Conservation (phyloP, 2,113 vertebrate species). For the Chlorodrepanis virens region DNA sequence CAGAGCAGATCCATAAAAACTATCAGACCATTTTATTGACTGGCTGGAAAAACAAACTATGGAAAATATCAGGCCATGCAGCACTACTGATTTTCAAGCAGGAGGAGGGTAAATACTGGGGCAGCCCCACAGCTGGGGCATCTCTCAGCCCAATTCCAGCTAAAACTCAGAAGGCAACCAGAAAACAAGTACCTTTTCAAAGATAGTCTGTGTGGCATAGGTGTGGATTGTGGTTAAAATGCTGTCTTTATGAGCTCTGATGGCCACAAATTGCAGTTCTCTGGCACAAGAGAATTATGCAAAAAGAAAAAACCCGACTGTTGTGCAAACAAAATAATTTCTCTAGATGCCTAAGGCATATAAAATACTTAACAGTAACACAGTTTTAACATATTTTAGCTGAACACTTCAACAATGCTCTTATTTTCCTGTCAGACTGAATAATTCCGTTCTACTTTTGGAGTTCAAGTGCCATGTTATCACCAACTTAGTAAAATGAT, state of each 20-base stretch:
- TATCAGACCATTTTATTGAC: not conserved
- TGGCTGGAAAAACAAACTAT: not conserved
- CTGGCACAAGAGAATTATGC: not conserved
- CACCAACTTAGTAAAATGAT: not conserved
- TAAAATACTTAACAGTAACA: not conserved
- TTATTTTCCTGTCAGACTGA: not conserved
- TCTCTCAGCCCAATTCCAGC: not conserved
- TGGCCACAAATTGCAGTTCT: not conserved
- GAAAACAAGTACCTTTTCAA: not conserved
- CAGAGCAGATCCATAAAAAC: not conserved
- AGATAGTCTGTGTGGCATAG: not conserved
- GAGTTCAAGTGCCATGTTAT: not conserved
- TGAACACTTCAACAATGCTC: not conserved
- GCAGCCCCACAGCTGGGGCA: not conserved
- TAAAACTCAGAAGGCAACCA: not conserved
- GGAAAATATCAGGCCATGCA: not conserved
- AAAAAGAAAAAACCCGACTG: fast-evolving
- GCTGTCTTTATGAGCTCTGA: not conserved
- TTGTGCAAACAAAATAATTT: not conserved
- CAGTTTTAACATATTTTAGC: not conserved
- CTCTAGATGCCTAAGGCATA: not conserved
- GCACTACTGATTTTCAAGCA: not conserved
- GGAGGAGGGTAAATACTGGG: not conserved
- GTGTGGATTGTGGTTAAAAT: not conserved
- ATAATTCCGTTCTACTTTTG: not conserved